Percentiles rank a stretch among this genome's conserved stretches.
These are phyloP conservation scores for Heteropelma amictum DNA, from an alignment of 2,888 invertebrate species.

Conservation along the genomic window DNA sequence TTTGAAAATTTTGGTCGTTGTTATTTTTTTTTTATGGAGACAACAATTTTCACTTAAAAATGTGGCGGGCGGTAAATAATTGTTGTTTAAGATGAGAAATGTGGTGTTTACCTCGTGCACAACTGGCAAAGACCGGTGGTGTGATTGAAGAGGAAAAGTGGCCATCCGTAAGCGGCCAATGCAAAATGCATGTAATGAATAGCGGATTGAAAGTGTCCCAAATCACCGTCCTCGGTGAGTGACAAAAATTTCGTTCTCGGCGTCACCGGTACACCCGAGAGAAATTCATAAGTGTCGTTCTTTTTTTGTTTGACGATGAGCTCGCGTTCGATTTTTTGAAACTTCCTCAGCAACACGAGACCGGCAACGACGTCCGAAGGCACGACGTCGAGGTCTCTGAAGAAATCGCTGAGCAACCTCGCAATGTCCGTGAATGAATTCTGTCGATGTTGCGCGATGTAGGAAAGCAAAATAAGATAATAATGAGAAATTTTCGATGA, in stretches of 20 bases:
- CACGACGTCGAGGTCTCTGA: constrained; percentile 92
- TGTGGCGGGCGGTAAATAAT: background rate
- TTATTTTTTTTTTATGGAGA: too few relatives aligned
- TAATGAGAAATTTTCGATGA: background rate
- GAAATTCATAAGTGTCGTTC: constrained; percentile 91
- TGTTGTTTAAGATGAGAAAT: background rate
- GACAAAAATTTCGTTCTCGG: constrained; percentile 89
- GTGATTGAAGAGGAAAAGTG: constrained; percentile 88
- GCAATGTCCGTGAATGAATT: constrained; percentile 93
- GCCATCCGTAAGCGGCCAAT: constrained; percentile 93
- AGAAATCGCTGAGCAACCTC: constrained; percentile 89
- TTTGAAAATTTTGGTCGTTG: too few relatives aligned
- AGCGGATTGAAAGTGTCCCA: constrained; percentile 85
- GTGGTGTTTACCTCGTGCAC: constrained; percentile 80
- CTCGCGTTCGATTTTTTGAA: constrained; percentile 88
- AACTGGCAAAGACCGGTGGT: constrained; percentile 86
- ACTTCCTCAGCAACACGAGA: constrained; percentile 87
- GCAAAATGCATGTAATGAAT: constrained; percentile 92
- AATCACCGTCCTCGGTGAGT: constrained; percentile 85
- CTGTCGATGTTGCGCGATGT: constrained; percentile 75
- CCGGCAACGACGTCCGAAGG: constrained; percentile 93
- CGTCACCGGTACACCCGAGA: constrained; percentile 91
- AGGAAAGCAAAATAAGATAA: background rate
- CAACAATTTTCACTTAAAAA: too few relatives aligned
- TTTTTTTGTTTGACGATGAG: constrained; percentile 86